Conservation (phyloP, 2,797 vertebrate genomes). For the Schizothorax lantsangensis region DNA sequence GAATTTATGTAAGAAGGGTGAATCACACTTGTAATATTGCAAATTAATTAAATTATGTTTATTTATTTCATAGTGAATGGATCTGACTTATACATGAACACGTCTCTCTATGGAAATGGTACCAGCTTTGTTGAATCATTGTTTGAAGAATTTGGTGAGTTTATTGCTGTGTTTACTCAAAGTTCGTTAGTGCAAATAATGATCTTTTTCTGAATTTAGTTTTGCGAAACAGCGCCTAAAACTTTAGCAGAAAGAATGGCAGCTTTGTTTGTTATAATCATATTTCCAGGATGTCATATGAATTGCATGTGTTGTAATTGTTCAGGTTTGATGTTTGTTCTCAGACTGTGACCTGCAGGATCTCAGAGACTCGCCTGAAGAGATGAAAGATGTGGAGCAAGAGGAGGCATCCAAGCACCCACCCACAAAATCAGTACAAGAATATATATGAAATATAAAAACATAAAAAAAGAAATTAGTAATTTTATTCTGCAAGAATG, state of each 20-base stretch:
- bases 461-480: not conserved
- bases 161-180: not conserved
- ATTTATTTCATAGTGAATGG: constrained; percentile 81
- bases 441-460: not conserved
- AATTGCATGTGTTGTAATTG: not conserved
- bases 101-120: constrained; percentile 89
- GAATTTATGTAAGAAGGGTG: not conserved
- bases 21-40: not conserved
- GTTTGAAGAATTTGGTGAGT: constrained; percentile 94
- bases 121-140: constrained; percentile 98
- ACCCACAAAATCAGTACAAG: constrained; percentile 76
- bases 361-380: constrained; percentile 89
- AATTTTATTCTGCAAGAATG: not conserved
- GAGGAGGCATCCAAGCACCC: constrained; percentile 72
- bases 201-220: not conserved
- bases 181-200: not conserved
- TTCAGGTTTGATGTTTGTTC: constrained; percentile 43
- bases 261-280: not conserved
- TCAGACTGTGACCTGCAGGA: constrained; percentile 92
- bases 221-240: not conserved
- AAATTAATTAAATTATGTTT: not conserved
- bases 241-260: not conserved
- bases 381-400: constrained; percentile 81
- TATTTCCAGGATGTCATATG: not conserved
- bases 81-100: constrained; percentile 92